Conservation (phyloP, 1,140 invertebrate species). For the Lutraria rhynchaena region DNA sequence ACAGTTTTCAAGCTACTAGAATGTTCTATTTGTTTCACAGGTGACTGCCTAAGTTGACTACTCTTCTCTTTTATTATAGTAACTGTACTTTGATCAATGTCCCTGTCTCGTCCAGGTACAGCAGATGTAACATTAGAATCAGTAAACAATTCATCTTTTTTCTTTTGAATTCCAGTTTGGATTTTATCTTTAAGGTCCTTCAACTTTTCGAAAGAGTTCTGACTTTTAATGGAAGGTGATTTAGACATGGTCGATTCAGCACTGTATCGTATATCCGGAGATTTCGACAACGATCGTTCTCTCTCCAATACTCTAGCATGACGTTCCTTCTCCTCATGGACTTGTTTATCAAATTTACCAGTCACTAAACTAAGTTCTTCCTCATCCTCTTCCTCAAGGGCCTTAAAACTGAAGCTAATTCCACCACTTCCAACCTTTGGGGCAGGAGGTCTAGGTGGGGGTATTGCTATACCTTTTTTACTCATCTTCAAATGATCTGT, state of each 20-base stretch:
- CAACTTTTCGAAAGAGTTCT: conserved; percentile 50
- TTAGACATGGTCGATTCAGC: conserved; percentile 23
- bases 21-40: neutral
- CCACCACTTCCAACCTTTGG: conserved; percentile 49
- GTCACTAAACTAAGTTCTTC: conserved; percentile 73
- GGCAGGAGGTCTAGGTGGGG: conserved; percentile 65
- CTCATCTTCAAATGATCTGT: conserved; percentile 12
- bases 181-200: conserved; percentile 68
- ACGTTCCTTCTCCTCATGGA: conserved; percentile 53
- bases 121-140: conserved; percentile 50
- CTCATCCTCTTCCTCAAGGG: conserved; percentile 74
- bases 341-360: conserved; percentile 71
- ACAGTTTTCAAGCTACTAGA: neutral
- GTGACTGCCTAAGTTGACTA: neutral
- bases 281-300: conserved; percentile 42
- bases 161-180: conserved; percentile 69
- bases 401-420: conserved; percentile 76
- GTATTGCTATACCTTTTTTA: conserved; percentile 47
- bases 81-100: neutral
- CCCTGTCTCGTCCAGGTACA: too few species aligned
- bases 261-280: conserved; percentile 16
- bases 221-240: conserved; percentile 61
- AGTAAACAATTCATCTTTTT: conserved; percentile 73
- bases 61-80: neutral
- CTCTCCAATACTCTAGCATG: conserved; percentile 3